A percentile compares a stretch with the other conserved stretches of the same genome.
These are phyloP conservation scores for Mamestra brassicae DNA, from an alignment of 2,888 invertebrate species.

Conservation along the genomic window DNA sequence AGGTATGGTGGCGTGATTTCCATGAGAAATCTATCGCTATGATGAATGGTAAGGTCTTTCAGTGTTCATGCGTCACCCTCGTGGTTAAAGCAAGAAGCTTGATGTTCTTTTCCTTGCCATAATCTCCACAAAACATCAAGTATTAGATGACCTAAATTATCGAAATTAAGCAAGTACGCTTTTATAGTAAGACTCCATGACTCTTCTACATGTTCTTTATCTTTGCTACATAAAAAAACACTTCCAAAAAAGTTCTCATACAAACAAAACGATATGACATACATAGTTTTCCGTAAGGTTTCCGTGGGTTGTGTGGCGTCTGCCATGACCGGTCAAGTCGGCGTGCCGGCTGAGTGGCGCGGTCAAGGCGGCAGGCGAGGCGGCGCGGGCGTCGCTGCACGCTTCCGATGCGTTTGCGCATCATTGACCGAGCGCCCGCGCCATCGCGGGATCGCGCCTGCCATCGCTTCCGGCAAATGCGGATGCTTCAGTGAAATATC, in stretches of 20 bases:
- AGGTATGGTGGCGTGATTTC: background rate
- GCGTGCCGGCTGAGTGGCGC: constrained; percentile 75
- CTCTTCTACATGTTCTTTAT: background rate
- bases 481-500: constrained; percentile 18
- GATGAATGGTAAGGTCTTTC: background rate
- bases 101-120: background rate
- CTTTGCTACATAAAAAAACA: background rate
- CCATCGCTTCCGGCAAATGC: constrained; percentile 31
- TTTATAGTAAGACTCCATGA: too few relatives aligned
- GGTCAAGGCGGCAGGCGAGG: constrained; percentile 80
- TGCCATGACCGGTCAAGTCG: constrained; percentile 65
- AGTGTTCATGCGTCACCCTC: background rate
- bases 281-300: constrained; percentile 15
- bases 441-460: constrained; percentile 3
- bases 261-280: background rate
- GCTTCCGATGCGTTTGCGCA: constrained; percentile 70
- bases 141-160: background rate
- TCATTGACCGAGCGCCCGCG: constrained; percentile 48
- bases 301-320: constrained; percentile 59
- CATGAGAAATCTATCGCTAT: constrained; percentile 2
- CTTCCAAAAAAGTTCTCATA: background rate
- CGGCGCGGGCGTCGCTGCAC: constrained; percentile 63
- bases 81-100: background rate
- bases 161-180: background rate
- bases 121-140: background rate